phyloP scores from a whole-genome alignment of 2,797 vertebrate species.

The Phoeniculus purpureus region DNA sequence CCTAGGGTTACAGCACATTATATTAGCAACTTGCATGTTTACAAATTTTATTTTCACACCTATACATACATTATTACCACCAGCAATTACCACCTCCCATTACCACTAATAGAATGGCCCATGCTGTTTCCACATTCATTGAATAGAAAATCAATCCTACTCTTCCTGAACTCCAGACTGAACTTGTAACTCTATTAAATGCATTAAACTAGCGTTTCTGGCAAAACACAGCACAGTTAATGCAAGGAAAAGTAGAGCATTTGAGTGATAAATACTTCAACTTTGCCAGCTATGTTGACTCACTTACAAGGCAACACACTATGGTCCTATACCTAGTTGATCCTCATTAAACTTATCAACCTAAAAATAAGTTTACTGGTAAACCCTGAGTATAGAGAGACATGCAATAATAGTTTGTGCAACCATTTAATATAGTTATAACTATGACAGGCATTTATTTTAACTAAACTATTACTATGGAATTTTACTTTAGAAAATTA shows the following conservation, averaged over 20 bases:
- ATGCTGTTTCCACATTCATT: background rate
- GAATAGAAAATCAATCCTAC: background rate
- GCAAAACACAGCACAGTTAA: background rate
- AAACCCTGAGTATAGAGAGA: background rate
- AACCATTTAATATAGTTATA: background rate
- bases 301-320: background rate
- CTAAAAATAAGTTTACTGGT: background rate
- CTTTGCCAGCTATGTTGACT: background rate
- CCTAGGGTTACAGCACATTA: background rate
- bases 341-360: background rate
- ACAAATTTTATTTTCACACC: conserved; percentile 3
- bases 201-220: conserved; percentile 5
- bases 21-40: background rate
- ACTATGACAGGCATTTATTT: background rate
- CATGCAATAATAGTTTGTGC: background rate
- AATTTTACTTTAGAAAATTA: background rate
- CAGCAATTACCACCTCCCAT: background rate
- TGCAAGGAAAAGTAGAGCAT: background rate
- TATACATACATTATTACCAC: background rate
- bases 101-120: background rate
- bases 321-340: background rate
- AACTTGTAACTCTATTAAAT: conserved; percentile 18
- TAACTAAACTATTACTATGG: background rate
- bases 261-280: background rate
- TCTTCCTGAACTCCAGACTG: background rate